Evolutionary conservation across 2,888 invertebrate genomes (phyloP).

Genomic region (Plebejus argus): DNA sequence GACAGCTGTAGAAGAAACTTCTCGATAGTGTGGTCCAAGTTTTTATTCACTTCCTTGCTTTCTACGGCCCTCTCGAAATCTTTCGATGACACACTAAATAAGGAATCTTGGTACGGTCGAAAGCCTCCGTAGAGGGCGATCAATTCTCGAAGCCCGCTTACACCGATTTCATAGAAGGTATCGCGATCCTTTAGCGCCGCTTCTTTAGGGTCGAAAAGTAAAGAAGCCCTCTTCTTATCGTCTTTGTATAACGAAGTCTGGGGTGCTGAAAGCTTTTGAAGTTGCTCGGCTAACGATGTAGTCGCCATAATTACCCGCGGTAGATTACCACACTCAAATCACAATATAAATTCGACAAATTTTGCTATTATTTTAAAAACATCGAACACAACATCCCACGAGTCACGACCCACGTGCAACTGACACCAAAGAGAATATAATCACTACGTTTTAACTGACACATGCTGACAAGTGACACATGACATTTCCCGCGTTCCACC

Average conservation of each 20-base stretch:
- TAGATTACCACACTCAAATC: not conserved
- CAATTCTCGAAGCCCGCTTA: slow-evolving; percentile 92
- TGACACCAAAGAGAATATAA: no score
- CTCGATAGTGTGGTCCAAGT: slow-evolving; percentile 87
- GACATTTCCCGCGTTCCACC: no score
- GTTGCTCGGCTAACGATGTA: slow-evolving; percentile 90
- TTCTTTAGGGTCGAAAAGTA: slow-evolving; percentile 94
- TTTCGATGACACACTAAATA: slow-evolving; percentile 89
- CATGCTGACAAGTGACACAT: not conserved
- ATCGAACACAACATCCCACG: not conserved
- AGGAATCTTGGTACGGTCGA: slow-evolving; percentile 84
- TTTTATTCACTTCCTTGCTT: slow-evolving; percentile 86
- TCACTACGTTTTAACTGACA: no score
- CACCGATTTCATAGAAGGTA: slow-evolving; percentile 92
- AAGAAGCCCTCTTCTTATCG: slow-evolving; percentile 87
- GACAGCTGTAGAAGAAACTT: slow-evolving; percentile 90
- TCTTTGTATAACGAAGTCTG: slow-evolving; percentile 85
- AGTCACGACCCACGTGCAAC: slow-evolving; percentile 9
- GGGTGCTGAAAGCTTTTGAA: slow-evolving; percentile 87
- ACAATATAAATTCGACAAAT: not conserved
- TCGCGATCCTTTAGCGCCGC: slow-evolving; percentile 93
- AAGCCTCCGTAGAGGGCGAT: slow-evolving; percentile 87
- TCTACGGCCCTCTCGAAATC: slow-evolving; percentile 91
- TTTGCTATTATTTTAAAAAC: not conserved
- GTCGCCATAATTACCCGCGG: slow-evolving; percentile 56